Evolutionary conservation across 2,888 invertebrate species (phyloP), one percentile per base, ranked within the genome.

Genomic region (Phortica okadai): DNA sequence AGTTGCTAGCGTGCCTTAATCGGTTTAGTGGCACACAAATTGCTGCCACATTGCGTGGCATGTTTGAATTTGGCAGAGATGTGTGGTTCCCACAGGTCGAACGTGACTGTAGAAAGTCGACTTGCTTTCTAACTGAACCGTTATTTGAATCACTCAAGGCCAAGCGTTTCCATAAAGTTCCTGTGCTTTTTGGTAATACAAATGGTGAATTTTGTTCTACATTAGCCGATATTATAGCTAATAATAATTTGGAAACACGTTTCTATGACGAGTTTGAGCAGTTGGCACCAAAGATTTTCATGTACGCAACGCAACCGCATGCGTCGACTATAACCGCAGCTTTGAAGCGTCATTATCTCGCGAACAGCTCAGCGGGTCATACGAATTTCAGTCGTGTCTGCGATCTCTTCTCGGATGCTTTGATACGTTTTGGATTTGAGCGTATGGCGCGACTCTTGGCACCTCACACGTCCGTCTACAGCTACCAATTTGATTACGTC

Each of bases 41-140:
- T 42, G 82, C 83, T 0, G 56, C 58, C 0, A 85, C 81, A 6
- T 78, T 88, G 56, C 79, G 87, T 11, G 8, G 76, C 59, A 83
- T 89, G 82, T 88, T 89, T 78, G 76, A 79, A 10, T 88, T 84
- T 74, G 85, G 82, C 16, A 83, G 82, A 64, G 88, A 88, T 77
- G 72, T 88, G 0, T 93, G 93, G 93, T 80, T 89, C 10, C 93
- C 93, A 1, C 92, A 93, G 1, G 90, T 93, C 8, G 93, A 93
- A 83, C 88, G 89, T 0, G 91, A 92, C 80, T 89, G 91, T 72
- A 92, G 50, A 50, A 50, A 50, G 50, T 8, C 6, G 10, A 62
- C 33, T 2, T 33, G 92, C 79, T 93, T 93, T 83, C 86, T 93
- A n/a, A 81, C 88, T 1, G 92, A 90, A 10, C 90, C 92, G 80